Percentiles rank a stretch among this genome's conserved stretches.
These are phyloP conservation scores for Marmota flaviventris DNA, from an alignment of 2,113 vertebrate species.

Conservation along the genomic window DNA sequence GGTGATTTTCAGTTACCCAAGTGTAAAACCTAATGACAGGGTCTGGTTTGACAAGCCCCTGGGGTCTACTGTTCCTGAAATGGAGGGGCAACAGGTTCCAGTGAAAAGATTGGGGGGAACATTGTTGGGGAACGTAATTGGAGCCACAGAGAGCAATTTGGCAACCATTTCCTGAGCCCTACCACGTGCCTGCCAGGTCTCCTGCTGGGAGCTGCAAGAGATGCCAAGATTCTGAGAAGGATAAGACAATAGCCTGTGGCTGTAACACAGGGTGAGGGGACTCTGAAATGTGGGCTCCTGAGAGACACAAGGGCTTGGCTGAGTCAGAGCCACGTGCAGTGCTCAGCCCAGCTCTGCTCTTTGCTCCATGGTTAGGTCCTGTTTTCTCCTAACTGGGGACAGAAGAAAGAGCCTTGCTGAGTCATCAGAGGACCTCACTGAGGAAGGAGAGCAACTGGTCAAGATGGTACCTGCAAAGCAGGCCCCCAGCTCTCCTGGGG, in stretches of 20 bases:
- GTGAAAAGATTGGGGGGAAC: too few species aligned
- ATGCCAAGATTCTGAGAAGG: neutral
- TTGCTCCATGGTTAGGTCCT: accelerated
- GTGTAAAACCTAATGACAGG: neutral
- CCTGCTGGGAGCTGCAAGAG: neutral
- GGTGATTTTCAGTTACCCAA: neutral
- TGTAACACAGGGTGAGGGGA: too few species aligned
- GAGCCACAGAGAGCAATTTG: neutral
- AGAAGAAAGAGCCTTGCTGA: neutral
- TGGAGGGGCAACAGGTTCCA: neutral
- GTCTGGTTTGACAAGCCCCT: neutral
- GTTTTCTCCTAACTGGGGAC: neutral
- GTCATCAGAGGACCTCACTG: neutral
- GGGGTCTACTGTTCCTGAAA: neutral
- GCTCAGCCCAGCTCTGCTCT: neutral
- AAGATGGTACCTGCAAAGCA: neutral
- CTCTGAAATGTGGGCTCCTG: too few species aligned
- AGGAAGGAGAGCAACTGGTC: neutral
- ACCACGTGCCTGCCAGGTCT: too few species aligned
- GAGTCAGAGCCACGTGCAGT: accelerated
- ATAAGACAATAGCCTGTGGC: neutral
- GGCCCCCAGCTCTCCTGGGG: neutral
- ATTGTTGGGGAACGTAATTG: accelerated
- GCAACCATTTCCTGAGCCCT: neutral
- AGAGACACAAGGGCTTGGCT: accelerated